phyloP scores from a whole-genome alignment of 1,140 invertebrate genomes.

The Mycetomoellerius zeteki region DNA sequence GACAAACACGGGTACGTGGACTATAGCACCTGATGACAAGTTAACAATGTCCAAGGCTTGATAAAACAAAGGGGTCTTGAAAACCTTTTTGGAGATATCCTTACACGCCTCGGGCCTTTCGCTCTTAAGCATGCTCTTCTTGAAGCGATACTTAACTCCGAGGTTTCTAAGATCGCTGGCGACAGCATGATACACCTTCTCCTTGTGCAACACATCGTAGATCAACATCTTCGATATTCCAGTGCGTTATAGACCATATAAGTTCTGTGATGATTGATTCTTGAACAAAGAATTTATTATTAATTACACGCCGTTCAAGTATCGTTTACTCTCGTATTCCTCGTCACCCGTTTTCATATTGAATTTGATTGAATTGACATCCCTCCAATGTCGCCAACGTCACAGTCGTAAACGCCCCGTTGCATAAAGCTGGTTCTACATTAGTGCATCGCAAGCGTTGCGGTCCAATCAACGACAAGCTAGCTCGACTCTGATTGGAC shows the following conservation, averaged over 20 bases:
- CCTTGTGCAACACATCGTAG: constrained; percentile 89
- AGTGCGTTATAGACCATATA: too few relatives aligned
- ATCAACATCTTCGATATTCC: constrained; percentile 88
- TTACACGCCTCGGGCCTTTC: constrained; percentile 80
- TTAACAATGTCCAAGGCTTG: constrained; percentile 89
- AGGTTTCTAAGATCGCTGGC: constrained; percentile 88
- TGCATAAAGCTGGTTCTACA: too few relatives aligned
- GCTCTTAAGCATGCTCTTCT: constrained; percentile 87
- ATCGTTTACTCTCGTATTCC: not conserved
- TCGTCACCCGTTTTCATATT: constrained; percentile 55
- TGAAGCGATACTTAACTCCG: constrained; percentile 89
- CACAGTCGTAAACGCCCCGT: too few relatives aligned
- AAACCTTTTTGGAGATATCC: constrained; percentile 86
- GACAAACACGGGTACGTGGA: constrained; percentile 92
- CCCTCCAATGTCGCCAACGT: constrained; percentile 17
- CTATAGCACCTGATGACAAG: constrained; percentile 87
- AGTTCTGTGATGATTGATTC: not conserved
- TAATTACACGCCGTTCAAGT: not conserved
- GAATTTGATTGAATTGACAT: constrained; percentile 30
- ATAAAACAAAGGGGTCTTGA: constrained; percentile 88
- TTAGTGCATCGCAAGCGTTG: too few relatives aligned
- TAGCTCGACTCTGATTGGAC: too few relatives aligned
- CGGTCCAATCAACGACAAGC: too few relatives aligned
- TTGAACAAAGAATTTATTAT: constrained; percentile 52
- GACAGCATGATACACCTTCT: constrained; percentile 89